Conservation (phyloP, 2,888 invertebrate genomes). For the Opisthograptis luteolata region DNA sequence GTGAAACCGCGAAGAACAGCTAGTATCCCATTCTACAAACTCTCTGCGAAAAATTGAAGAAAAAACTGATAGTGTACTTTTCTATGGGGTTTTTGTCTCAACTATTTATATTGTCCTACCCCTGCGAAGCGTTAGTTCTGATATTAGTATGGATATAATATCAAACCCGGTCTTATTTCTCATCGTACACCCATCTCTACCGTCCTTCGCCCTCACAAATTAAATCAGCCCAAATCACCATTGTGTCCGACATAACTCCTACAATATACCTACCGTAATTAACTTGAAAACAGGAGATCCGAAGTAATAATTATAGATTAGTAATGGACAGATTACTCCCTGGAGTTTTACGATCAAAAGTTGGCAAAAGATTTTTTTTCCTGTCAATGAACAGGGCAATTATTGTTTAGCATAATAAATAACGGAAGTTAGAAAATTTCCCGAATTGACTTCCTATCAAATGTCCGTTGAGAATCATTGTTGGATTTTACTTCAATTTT, state of each 20-base stretch:
- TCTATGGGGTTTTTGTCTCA: too few species aligned
- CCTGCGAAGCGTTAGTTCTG: too few species aligned
- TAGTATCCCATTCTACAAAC: too few species aligned
- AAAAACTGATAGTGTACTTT: too few species aligned
- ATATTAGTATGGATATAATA: too few species aligned
- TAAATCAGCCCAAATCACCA: constrained; percentile 10
- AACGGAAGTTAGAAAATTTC: constrained; percentile 32
- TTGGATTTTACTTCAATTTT: too few species aligned
- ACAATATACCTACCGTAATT: constrained; percentile 18
- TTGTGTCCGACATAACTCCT: constrained; percentile 15
- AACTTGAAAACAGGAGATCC: constrained; percentile 22
- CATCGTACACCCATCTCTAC: constrained; percentile 1
- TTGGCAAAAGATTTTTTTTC: constrained; percentile 35
- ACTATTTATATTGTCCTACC: too few species aligned
- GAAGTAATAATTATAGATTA: constrained; percentile 33
- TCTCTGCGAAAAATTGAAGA: too few species aligned
- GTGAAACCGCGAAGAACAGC: too few species aligned
- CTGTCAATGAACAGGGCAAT: constrained; percentile 31
- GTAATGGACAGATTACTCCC: constrained; percentile 36
- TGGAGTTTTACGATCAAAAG: constrained; percentile 33
- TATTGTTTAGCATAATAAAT: constrained; percentile 43
- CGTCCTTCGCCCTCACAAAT: constrained; percentile 7
- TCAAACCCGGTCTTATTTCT: neutral
- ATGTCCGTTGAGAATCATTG: too few species aligned
- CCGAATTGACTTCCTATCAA: constrained; percentile 15